These are phyloP conservation scores for Clanis bilineata DNA, from an alignment of 2,888 invertebrate genomes.

Conservation along the genomic window DNA sequence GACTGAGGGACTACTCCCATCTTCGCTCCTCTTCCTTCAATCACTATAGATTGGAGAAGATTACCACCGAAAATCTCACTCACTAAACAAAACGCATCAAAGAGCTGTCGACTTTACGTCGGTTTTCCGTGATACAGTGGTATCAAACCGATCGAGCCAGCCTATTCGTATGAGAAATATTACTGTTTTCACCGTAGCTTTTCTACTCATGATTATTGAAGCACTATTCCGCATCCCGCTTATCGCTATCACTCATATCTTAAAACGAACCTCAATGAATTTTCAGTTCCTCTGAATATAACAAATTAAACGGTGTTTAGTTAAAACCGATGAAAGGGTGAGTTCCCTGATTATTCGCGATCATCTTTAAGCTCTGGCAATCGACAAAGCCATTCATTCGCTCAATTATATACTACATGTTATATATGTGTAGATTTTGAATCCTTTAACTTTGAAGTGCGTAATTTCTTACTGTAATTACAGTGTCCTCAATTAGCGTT, in stretches of 20 bases:
- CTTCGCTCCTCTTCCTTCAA: too few species aligned
- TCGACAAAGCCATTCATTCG: neutral
- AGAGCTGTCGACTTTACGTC: too few species aligned
- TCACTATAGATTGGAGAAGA: too few species aligned
- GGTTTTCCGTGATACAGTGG: too few species aligned
- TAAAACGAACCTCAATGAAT: conserved; percentile 25
- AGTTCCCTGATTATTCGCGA: conserved; percentile 35
- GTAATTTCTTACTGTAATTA: conserved; percentile 3
- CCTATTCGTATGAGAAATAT: too few species aligned
- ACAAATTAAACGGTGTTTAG: conserved; percentile 50
- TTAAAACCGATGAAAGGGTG: conserved; percentile 47
- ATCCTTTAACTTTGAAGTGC: conserved; percentile 2
- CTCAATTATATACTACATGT: neutral
- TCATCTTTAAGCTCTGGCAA: neutral
- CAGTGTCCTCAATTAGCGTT: neutral
- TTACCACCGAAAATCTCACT: too few species aligned
- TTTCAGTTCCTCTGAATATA: conserved; percentile 36
- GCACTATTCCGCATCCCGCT: too few species aligned
- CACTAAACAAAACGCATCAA: too few species aligned
- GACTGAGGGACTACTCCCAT: too few species aligned
- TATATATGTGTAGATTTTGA: neutral
- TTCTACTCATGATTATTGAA: too few species aligned
- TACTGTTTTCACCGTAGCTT: too few species aligned
- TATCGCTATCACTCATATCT: conserved; percentile 18
- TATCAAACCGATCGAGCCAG: too few species aligned